These are phyloP conservation scores for Clunio marinus DNA, from an alignment of 2,888 invertebrate genomes.

Conservation along the genomic window DNA sequence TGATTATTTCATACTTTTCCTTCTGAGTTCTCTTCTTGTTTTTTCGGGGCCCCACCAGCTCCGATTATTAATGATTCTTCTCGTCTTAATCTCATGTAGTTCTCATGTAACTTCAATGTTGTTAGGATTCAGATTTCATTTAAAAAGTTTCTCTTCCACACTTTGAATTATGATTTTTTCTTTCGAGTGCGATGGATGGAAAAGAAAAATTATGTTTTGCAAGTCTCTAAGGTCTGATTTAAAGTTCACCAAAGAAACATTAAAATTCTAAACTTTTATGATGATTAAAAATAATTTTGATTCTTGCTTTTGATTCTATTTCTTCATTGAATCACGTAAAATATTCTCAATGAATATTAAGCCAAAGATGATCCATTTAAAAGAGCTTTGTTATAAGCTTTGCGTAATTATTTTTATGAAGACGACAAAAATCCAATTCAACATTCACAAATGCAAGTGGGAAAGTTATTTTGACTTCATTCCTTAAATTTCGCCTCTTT, in stretches of 20 bases:
- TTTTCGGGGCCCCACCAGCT: neutral
- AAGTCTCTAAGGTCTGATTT: too few species aligned
- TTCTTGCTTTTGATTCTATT: too few species aligned
- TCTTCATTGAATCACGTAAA: too few species aligned
- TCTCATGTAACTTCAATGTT: neutral
- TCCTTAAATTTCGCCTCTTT: too few species aligned
- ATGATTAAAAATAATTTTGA: neutral
- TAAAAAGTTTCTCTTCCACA: too few species aligned
- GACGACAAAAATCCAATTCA: neutral
- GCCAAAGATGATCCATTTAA: neutral
- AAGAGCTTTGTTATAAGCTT: neutral
- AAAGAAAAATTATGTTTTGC: too few species aligned
- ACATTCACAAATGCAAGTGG: neutral
- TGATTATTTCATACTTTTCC: constrained; percentile 4
- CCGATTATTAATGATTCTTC: constrained; percentile 29
- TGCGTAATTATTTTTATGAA: neutral
- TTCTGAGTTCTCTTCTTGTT: too few species aligned
- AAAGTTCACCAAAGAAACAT: too few species aligned
- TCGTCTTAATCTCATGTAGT: neutral
- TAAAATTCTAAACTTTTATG: neutral
- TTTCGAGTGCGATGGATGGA: too few species aligned
- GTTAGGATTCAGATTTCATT: too few species aligned
- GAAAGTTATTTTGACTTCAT: too few species aligned
- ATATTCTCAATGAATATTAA: neutral
- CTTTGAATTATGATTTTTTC: too few species aligned